Evolutionary conservation across 2,888 invertebrate genomes (phyloP).

Genomic region (Ophioninae sp.): DNA sequence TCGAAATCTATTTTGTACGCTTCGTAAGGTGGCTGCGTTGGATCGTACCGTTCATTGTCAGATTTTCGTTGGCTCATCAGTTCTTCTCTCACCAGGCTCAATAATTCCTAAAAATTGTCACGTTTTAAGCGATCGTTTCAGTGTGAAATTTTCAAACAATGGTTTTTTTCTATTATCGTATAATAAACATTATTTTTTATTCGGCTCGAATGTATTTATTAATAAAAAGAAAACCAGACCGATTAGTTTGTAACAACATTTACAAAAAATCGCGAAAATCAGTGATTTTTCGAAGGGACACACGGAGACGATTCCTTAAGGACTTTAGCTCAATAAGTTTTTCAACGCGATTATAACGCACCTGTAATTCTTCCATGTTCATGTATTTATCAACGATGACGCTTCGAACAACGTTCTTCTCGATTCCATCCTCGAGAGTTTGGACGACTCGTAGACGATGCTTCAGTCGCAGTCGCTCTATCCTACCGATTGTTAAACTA

Average conservation of each 20-base stretch:
- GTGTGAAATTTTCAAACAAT: no score
- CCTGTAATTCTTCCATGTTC: constrained; percentile 85
- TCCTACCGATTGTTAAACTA: constrained; percentile 90
- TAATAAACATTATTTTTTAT: no score
- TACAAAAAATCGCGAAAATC: no score
- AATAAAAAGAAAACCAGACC: no score
- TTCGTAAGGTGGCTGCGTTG: constrained; percentile 91
- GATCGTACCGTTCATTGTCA: constrained; percentile 85
- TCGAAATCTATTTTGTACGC: constrained; percentile 94
- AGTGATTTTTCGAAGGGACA: no score
- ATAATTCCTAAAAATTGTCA: constrained; percentile 81
- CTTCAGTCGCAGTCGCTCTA: constrained; percentile 94
- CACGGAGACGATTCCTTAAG: no score
- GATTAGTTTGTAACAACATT: no score
- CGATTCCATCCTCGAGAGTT: constrained; percentile 94
- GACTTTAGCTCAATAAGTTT: not conserved
- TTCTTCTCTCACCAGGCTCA: constrained; percentile 88
- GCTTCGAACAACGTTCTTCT: constrained; percentile 93
- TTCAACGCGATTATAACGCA: constrained; percentile 55
- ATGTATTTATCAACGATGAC: constrained; percentile 88
- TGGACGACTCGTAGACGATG: constrained; percentile 96
- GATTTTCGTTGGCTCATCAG: constrained; percentile 87
- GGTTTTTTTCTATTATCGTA: no score
- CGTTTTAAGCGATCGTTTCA: not conserved
- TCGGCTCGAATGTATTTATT: no score